A percentile compares a stretch with the other conserved stretches of the same genome.
Evolutionary conservation across 2,797 vertebrate species (phyloP).

Genomic region (Brachyrhaphis roseni): DNA sequence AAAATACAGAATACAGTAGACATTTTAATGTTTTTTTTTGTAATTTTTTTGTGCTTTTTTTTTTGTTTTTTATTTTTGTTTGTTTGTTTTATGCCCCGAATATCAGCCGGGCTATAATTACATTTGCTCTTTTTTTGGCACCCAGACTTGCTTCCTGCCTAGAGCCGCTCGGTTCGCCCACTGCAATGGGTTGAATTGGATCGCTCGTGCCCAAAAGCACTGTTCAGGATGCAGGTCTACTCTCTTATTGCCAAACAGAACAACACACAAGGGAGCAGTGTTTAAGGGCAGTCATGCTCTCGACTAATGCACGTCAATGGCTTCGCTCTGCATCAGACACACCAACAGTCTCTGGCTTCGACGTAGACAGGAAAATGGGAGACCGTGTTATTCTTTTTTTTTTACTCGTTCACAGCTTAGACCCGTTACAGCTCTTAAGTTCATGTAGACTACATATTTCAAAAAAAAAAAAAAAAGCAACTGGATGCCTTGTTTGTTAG

Average conservation of each 20-base stretch:
- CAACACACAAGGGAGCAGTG: constrained; percentile 45
- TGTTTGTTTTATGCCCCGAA: constrained; percentile 63
- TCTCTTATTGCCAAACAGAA: constrained; percentile 24
- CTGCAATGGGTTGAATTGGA: constrained; percentile 45
- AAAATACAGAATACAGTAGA: constrained; percentile 87
- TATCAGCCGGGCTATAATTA: constrained; percentile 77
- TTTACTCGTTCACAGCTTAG: constrained; percentile 75
- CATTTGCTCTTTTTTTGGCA: constrained; percentile 77
- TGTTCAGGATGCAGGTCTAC: constrained; percentile 42
- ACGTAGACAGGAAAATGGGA: constrained; percentile 69
- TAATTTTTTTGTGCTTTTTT: background rate
- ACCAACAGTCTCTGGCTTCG: constrained; percentile 55
- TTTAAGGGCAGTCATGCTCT: constrained; percentile 47
- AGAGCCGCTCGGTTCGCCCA: constrained; percentile 65
- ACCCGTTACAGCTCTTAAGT: constrained; percentile 70
- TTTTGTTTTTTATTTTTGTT: background rate
- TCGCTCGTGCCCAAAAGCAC: constrained; percentile 50
- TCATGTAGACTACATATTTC: constrained; percentile 51
- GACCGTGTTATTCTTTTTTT: constrained; percentile 43
- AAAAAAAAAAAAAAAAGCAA: constrained; percentile 24
- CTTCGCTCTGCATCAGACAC: constrained; percentile 41
- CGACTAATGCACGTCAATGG: constrained; percentile 41
- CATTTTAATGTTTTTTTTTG: constrained; percentile 70
- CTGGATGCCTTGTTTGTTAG: constrained; percentile 48
- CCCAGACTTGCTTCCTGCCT: constrained; percentile 80